These are phyloP conservation scores for Syngnathus rostellatus DNA, from an alignment of 2,797 vertebrate genomes.

Conservation along the genomic window DNA sequence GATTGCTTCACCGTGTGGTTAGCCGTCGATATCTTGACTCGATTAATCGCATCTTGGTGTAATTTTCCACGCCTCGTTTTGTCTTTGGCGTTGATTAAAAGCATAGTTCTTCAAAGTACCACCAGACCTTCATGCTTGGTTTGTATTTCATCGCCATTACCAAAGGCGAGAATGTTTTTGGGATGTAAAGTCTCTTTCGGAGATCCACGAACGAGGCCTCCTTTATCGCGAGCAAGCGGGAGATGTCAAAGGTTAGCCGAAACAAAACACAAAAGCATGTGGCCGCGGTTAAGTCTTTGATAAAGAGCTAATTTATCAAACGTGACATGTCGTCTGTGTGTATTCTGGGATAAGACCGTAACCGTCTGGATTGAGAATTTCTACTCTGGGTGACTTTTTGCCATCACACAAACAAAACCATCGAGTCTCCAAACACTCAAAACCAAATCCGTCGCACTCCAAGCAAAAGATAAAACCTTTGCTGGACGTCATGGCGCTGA, in stretches of 20 bases:
- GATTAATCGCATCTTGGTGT: not conserved
- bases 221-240: constrained; percentile 30
- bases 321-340: constrained; percentile 5
- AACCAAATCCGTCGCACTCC: not conserved
- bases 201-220: constrained; percentile 12
- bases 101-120: not conserved
- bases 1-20: not conserved
- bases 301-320: constrained; percentile 7
- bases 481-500: constrained; percentile 24
- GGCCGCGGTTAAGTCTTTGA: constrained; percentile 63
- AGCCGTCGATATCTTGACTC: not conserved
- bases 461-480: not conserved
- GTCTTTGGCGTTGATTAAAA: not conserved
- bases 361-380: not conserved
- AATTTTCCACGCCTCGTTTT: not conserved
- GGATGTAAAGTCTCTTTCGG: not conserved
- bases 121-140: not conserved
- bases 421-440: not conserved
- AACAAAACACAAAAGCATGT: constrained; percentile 52
- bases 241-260: constrained; percentile 56
- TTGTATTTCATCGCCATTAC: not conserved
- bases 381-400: constrained; percentile 4
- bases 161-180: not conserved
- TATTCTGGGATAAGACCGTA: not conserved
- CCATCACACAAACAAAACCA: not conserved